Percentiles rank a stretch among this genome's conserved stretches.
Evolutionary conservation across 2,113 vertebrate species (phyloP).

Genomic region (Actinemys pallida): DNA sequence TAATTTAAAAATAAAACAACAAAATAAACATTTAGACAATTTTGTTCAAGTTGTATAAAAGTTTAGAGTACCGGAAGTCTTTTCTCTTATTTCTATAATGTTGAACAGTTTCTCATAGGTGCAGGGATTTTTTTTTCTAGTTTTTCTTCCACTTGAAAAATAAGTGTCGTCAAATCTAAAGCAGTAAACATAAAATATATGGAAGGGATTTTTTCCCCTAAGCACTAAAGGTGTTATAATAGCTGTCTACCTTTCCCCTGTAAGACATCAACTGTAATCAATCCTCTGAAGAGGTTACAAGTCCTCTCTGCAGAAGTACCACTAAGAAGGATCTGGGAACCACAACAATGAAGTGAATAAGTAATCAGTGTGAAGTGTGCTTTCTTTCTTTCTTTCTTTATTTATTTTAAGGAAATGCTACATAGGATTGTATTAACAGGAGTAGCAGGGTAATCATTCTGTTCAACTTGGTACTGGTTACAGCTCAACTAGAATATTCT

Average conservation of each 20-base stretch:
- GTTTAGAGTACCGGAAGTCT: background rate
- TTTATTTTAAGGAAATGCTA: background rate
- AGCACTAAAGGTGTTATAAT: constrained; percentile 12
- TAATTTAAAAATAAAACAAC: constrained; percentile 28
- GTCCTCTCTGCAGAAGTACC: background rate
- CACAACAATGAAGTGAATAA: background rate
- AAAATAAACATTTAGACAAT: background rate
- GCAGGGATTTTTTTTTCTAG: background rate
- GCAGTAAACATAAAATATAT: constrained; percentile 34
- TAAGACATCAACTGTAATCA: background rate
- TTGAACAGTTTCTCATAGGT: background rate
- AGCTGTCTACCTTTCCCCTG: background rate
- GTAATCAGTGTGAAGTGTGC: background rate
- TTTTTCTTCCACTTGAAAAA: background rate
- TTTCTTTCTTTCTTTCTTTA: too few species aligned
- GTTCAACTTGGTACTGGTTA: background rate
- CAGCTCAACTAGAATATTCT: background rate
- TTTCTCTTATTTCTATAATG: constrained; percentile 12
- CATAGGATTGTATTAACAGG: background rate
- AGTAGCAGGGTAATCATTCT: background rate
- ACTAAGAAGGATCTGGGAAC: background rate
- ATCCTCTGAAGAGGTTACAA: background rate
- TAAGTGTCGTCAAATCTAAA: constrained; percentile 26
- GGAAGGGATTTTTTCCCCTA: background rate
- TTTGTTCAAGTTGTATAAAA: background rate